Evolutionary conservation across 2,797 vertebrate genomes (phyloP).

Genomic region (Cyprinella venusta): DNA sequence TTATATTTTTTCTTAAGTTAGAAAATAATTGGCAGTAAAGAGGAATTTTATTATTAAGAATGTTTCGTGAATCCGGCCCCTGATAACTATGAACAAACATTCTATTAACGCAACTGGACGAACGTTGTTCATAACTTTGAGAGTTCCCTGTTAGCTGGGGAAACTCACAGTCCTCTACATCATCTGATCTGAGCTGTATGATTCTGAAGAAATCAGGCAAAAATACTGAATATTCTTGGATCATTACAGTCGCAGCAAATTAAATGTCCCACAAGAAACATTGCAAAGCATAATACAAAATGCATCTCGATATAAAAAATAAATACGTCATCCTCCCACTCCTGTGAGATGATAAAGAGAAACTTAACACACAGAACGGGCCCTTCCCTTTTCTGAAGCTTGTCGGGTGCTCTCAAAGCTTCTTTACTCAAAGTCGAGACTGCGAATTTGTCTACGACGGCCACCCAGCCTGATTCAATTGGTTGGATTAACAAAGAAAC

Average conservation of each 20-base stretch:
- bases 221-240: slow-evolving; percentile 49
- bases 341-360: slow-evolving; percentile 41
- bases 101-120: background rate
- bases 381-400: slow-evolving; percentile 33
- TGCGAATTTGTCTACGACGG: slow-evolving; percentile 57
- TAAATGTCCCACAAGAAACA: slow-evolving; percentile 50
- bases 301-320: slow-evolving; percentile 64
- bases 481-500: slow-evolving; percentile 74
- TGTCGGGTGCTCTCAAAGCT: slow-evolving; percentile 25
- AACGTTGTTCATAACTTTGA: background rate
- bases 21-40: too few relatives aligned
- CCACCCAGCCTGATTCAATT: slow-evolving; percentile 77
- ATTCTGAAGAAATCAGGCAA: slow-evolving; percentile 16
- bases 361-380: slow-evolving; percentile 22
- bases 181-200: slow-evolving; percentile 21
- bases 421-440: slow-evolving; percentile 69
- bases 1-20: too few relatives aligned
- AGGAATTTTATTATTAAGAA: too few relatives aligned
- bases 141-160: background rate
- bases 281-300: slow-evolving; percentile 62
- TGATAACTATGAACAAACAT: background rate
- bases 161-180: slow-evolving; percentile 44
- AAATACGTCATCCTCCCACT: slow-evolving; percentile 61
- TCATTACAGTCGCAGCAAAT: slow-evolving; percentile 41
- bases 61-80: too few relatives aligned